These are phyloP conservation scores for Dicerorhinus sumatrensis DNA, from an alignment of 2,113 vertebrate species.

Conservation along the genomic window DNA sequence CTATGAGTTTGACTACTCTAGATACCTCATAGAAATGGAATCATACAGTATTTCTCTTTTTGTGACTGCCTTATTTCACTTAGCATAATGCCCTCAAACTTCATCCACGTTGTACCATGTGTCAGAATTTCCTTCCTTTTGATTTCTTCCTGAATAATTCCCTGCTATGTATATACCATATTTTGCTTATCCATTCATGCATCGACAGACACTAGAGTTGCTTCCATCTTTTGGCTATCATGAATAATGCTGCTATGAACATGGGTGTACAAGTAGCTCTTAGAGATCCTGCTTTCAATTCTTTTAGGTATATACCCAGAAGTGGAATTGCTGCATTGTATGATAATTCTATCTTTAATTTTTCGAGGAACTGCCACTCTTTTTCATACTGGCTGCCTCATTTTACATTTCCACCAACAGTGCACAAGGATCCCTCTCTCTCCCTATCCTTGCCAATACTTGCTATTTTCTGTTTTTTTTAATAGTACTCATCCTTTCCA, in stretches of 20 bases:
- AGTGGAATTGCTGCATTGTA: background rate
- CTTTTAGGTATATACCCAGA: background rate
- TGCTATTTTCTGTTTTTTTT: background rate
- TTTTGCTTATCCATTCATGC: background rate
- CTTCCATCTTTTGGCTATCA: background rate
- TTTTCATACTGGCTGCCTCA: background rate
- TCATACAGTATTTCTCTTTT: background rate
- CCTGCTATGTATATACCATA: rapidly evolving
- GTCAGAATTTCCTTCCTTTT: background rate
- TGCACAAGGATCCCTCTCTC: background rate
- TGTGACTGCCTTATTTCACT: background rate
- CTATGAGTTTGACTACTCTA: background rate
- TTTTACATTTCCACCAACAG: background rate
- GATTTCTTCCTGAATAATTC: background rate
- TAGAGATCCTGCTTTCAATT: background rate
- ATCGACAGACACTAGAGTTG: background rate
- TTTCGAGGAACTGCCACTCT: background rate
- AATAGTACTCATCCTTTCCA: background rate
- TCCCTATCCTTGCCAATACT: background rate
- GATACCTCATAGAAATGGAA: background rate
- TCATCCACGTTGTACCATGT: background rate
- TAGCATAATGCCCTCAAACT: background rate
- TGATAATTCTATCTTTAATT: rapidly evolving
- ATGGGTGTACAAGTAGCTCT: background rate
- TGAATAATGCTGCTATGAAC: background rate